Percentiles rank a stretch among this genome's conserved stretches.
Conservation (phyloP, 2,113 vertebrate genomes). For the Protobothrops mucrosquamatus region DNA sequence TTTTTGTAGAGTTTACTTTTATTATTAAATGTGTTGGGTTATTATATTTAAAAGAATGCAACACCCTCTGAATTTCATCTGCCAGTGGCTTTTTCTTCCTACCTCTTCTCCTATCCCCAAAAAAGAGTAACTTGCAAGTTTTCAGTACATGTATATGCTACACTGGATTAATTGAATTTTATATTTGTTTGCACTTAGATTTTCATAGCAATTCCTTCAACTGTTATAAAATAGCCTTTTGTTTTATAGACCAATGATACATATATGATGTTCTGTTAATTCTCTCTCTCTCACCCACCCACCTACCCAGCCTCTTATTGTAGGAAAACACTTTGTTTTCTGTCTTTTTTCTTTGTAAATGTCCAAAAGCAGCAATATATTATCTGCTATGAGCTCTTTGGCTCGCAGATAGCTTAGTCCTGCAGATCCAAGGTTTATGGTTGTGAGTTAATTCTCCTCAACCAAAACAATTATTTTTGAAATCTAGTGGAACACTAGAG, state of each 20-base stretch:
- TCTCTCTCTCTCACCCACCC: slow-evolving; percentile 11
- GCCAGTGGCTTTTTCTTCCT: slow-evolving; percentile 70
- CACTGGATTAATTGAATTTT: slow-evolving; percentile 75
- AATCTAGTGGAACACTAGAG: slow-evolving; percentile 16
- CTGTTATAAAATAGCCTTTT: slow-evolving; percentile 60
- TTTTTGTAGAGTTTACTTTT: slow-evolving; percentile 89
- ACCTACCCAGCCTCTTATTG: slow-evolving; percentile 41
- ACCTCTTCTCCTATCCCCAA: slow-evolving; percentile 36
- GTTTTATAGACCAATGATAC: slow-evolving; percentile 69
- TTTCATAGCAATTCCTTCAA: slow-evolving; percentile 64
- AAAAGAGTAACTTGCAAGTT: slow-evolving; percentile 73
- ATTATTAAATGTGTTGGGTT: slow-evolving; percentile 78
- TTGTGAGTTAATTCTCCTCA: slow-evolving; percentile 28
- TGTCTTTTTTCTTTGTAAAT: slow-evolving; percentile 36
- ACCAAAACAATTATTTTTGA: slow-evolving; percentile 10
- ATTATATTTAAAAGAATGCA: slow-evolving; percentile 74
- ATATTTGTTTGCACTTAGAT: slow-evolving; percentile 69
- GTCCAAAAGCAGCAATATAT: slow-evolving; percentile 30
- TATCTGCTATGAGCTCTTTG: slow-evolving; percentile 45
- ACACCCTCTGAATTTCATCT: slow-evolving; percentile 72
- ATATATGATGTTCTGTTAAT: slow-evolving; percentile 39
- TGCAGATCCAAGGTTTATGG: slow-evolving; percentile 45
- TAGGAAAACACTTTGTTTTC: slow-evolving; percentile 46
- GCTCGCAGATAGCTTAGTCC: slow-evolving; percentile 33
- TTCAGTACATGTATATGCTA: slow-evolving; percentile 76